These are phyloP conservation scores for Lucilia sericata DNA, from an alignment of 1,140 invertebrate genomes.

Conservation along the genomic window DNA sequence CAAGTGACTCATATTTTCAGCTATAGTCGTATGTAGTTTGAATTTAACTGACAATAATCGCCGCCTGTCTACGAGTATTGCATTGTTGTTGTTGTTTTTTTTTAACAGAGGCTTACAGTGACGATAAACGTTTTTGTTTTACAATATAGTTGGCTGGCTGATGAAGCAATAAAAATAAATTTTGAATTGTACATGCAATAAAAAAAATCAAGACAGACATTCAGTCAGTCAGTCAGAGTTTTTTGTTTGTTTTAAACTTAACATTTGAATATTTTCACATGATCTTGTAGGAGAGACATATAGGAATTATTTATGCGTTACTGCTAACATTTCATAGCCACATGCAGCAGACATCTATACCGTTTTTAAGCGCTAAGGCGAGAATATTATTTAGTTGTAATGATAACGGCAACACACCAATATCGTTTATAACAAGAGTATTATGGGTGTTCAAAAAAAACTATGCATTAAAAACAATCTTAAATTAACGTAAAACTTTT, in stretches of 20 bases:
- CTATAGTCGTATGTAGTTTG: background rate
- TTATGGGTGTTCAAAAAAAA: no score
- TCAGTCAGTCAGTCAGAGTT: background rate
- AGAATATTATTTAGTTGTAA: no score
- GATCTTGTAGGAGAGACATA: background rate
- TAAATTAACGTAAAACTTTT: no score
- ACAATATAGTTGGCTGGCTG: background rate
- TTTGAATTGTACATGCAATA: background rate
- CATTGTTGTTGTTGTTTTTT: background rate
- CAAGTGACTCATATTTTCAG: conserved; percentile 7
- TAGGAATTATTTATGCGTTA: background rate
- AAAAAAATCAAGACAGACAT: background rate
- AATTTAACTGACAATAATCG: conserved; percentile 21
- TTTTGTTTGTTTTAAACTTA: background rate
- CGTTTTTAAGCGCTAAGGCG: no score
- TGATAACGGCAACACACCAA: no score
- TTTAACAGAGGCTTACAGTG: background rate
- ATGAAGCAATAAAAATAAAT: conserved; percentile 24
- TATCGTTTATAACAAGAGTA: no score
- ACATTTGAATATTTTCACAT: conserved; percentile 18
- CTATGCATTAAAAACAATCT: no score
- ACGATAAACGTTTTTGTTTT: background rate
- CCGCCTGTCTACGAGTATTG: background rate
- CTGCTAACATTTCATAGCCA: background rate
- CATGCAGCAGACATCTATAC: no score